phyloP scores from a whole-genome alignment of 1,140 invertebrate species.

The Orius insidiosus region DNA sequence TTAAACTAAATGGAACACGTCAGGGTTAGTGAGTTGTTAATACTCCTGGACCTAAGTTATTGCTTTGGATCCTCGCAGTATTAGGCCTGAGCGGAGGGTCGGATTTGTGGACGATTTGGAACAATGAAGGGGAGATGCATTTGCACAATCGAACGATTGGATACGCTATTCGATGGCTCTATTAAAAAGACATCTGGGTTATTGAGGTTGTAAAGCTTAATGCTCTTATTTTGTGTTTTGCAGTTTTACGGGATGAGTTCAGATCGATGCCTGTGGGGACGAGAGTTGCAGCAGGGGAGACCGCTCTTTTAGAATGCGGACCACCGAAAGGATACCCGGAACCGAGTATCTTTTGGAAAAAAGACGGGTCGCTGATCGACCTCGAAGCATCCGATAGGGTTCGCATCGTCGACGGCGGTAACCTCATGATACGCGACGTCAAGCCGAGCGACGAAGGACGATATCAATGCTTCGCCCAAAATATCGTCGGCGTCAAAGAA shows the following conservation, averaged over 20 bases:
- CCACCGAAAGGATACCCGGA: constrained; percentile 85
- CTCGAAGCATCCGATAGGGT: constrained; percentile 44
- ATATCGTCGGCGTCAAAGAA: constrained; percentile 67
- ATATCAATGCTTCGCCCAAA: constrained; percentile 72
- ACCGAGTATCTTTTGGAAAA: constrained; percentile 78
- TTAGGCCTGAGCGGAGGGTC: no score
- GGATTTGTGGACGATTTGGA: no score
- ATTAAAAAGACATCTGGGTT: no score
- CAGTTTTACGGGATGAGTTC: constrained; percentile 89
- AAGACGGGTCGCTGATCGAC: constrained; percentile 56
- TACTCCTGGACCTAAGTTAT: no score
- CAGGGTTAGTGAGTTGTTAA: no score
- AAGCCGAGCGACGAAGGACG: constrained; percentile 63
- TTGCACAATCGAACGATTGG: no score
- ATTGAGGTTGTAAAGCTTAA: no score
- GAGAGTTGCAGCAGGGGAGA: constrained; percentile 75
- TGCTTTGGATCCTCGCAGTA: no score
- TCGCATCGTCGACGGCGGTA: constrained; percentile 61
- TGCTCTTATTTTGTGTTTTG: no score
- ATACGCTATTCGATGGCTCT: no score
- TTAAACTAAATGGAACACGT: no score
- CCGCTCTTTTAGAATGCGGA: constrained; percentile 75
- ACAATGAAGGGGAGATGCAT: no score
- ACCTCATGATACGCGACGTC: constrained; percentile 68
- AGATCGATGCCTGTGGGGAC: constrained; percentile 67